These are phyloP conservation scores for Uria lomvia DNA, from an alignment of 2,113 vertebrate species.

Conservation along the genomic window DNA sequence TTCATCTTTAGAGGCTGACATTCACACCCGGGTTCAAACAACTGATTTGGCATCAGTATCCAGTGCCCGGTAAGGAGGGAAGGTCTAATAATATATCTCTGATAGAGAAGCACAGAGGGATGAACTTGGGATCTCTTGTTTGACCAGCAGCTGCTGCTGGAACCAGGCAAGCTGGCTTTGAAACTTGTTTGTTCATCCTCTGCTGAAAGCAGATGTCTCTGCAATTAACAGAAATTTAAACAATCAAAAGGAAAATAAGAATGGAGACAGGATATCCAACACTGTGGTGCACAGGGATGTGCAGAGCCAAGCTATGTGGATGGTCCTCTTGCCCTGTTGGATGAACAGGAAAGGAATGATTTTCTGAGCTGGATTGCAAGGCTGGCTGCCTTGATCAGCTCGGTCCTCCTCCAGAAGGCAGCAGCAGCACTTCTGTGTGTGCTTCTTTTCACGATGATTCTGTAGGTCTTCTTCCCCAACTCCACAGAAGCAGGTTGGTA, in stretches of 20 bases:
- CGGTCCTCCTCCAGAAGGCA: neutral
- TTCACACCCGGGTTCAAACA: neutral
- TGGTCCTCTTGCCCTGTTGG: neutral
- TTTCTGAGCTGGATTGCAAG: neutral
- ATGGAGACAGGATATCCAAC: neutral
- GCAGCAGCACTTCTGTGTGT: neutral
- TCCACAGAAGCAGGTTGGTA: neutral
- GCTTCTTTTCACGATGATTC: neutral
- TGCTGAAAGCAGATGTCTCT: constrained; percentile 12
- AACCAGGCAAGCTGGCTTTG: neutral
- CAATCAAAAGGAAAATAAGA: neutral
- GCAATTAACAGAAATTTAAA: neutral
- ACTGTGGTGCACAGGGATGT: neutral
- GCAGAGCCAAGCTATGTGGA: neutral
- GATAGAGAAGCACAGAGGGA: neutral
- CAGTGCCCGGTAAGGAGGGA: neutral
- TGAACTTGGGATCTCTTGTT: neutral
- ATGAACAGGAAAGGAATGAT: neutral
- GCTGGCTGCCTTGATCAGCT: neutral
- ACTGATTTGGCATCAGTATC: neutral
- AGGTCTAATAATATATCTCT: neutral
- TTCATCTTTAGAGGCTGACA: neutral
- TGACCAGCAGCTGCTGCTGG: constrained; percentile 37
- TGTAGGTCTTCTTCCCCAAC: neutral
- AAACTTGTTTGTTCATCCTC: neutral